Percentiles rank a stretch among this genome's conserved stretches.
Evolutionary conservation across 2,113 vertebrate species (phyloP).

Genomic region (Anhinga rufa): DNA sequence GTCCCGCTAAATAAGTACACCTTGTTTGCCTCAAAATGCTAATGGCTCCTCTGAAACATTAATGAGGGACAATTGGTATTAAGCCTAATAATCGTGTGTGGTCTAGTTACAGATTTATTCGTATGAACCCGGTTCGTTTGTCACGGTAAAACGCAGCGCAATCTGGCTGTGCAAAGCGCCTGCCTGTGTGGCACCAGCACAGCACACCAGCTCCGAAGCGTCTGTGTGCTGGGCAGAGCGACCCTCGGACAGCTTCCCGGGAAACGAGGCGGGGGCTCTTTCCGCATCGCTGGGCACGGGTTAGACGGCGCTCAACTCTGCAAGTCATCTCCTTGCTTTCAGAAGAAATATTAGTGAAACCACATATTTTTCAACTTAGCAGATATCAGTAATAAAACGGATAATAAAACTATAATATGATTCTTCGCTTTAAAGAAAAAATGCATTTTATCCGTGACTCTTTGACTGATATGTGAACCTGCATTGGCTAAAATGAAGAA

Average conservation of each 20-base stretch:
- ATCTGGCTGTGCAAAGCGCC: neutral
- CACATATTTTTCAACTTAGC: accelerated
- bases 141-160: neutral
- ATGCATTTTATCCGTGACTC: neutral
- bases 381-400: neutral
- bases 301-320: accelerated
- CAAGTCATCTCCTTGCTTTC: neutral
- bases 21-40: conserved; percentile 99
- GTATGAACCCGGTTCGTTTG: conserved; percentile 33
- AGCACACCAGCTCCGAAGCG: neutral
- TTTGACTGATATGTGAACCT: neutral
- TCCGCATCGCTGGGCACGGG: accelerated
- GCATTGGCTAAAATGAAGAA: neutral
- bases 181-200: neutral
- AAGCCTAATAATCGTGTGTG: conserved; percentile 66
- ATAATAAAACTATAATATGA: neutral
- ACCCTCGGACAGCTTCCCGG: neutral
- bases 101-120: conserved; percentile 66
- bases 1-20: conserved; percentile 91
- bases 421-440: neutral
- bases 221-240: neutral
- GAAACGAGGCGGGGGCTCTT: accelerated
- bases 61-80: conserved; percentile 83
- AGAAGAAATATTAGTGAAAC: accelerated
- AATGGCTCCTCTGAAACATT: conserved; percentile 85